A percentile compares a stretch with the other conserved stretches of the same genome.
Evolutionary conservation across 2,888 invertebrate genomes (phyloP).

Genomic region (Gymnoscelis rufifasciata): DNA sequence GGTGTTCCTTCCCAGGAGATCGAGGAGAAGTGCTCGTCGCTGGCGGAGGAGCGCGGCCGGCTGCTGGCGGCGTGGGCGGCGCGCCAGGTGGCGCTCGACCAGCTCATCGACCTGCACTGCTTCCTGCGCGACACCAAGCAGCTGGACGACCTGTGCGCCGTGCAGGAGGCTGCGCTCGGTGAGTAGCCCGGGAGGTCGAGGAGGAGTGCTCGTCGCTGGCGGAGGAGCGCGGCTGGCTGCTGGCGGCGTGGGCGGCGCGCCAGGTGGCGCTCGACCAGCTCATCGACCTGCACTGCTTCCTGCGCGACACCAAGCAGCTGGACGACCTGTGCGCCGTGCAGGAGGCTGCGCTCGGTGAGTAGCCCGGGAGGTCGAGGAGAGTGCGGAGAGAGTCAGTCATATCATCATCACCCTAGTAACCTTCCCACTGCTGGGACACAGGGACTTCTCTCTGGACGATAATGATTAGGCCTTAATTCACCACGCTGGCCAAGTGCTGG

Average conservation of each 20-base stretch:
- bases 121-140: slow-evolving; percentile 96
- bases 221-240: slow-evolving; percentile 87
- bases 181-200: slow-evolving; percentile 81
- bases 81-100: slow-evolving; percentile 92
- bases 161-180: slow-evolving; percentile 85
- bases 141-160: slow-evolving; percentile 91
- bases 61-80: slow-evolving; percentile 92
- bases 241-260: slow-evolving; percentile 92
- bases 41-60: slow-evolving; percentile 88
- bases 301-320: slow-evolving; percentile 94
- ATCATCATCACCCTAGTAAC: no score
- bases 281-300: slow-evolving; percentile 95
- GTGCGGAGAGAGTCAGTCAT: no score
- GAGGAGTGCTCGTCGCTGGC: slow-evolving; percentile 88
- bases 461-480: no score
- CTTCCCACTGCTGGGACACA: no score
- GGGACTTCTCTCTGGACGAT: no score
- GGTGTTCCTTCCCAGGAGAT: slow-evolving; percentile 78
- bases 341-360: slow-evolving; percentile 78
- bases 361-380: no score
- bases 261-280: slow-evolving; percentile 93
- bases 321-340: slow-evolving; percentile 93
- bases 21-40: slow-evolving; percentile 86
- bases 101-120: slow-evolving; percentile 94
- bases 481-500: no score